A percentile compares a stretch with the other conserved stretches of the same genome.
These are phyloP conservation scores for Pyrgilauda ruficollis DNA, from an alignment of 2,113 vertebrate genomes.

Conservation along the genomic window DNA sequence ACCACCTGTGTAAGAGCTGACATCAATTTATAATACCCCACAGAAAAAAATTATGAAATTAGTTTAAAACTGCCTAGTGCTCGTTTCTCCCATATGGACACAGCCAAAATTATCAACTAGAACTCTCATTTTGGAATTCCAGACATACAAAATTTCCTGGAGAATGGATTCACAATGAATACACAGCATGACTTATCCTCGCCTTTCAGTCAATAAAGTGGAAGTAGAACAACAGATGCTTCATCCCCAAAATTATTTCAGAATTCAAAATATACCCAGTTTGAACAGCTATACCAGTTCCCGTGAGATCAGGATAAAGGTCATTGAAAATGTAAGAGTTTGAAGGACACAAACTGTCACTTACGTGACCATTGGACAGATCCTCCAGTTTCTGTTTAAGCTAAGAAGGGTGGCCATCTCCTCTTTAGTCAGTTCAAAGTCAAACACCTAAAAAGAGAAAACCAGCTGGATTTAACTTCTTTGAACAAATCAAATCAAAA, in stretches of 20 bases:
- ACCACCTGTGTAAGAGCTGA: neutral
- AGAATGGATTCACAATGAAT: neutral
- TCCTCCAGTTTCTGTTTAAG: slow-evolving; percentile 86
- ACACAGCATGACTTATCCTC: neutral
- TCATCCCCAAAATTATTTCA: neutral
- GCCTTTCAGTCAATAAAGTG: neutral
- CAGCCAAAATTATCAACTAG: neutral
- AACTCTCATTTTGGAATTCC: neutral
- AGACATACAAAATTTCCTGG: neutral
- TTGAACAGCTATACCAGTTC: neutral
- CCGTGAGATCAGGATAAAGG: neutral
- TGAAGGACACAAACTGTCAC: slow-evolving; percentile 7
- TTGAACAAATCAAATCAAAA: neutral
- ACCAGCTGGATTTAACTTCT: neutral
- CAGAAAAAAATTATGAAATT: neutral
- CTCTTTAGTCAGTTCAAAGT: slow-evolving; percentile 83
- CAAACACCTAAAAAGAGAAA: slow-evolving; percentile 83
- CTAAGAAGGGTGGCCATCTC: slow-evolving; percentile 82
- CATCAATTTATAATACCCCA: neutral
- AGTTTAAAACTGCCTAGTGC: neutral
- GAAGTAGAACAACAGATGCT: neutral
- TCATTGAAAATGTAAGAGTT: neutral
- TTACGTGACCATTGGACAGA: slow-evolving; percentile 81
- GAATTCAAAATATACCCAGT: neutral
- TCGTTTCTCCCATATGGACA: neutral